Evolutionary conservation across 2,797 vertebrate species (phyloP), one percentile per base, ranked within the genome.

Genomic region (Urocyon cinereoargenteus): DNA sequence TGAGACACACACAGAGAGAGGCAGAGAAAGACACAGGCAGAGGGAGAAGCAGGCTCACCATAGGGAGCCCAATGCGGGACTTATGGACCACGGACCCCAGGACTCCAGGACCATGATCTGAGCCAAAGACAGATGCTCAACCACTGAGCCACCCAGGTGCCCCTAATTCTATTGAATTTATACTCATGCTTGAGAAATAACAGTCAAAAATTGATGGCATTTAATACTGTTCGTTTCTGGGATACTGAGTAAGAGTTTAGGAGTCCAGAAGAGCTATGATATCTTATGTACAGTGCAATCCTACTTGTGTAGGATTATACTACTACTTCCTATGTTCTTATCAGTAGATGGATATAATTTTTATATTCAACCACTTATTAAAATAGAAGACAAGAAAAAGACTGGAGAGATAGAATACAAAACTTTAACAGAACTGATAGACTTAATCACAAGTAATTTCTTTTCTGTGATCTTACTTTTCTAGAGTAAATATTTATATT

Each of bases 401-500:
- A 49, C 26, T 28, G 2, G 16, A 66, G 77, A 9, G 24, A 36
- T 31, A 10, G 78, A 34, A 90, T 51, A 53, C 31, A 92, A 92
- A 82, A 72, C 28, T 83, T 22, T 68, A 55, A 31, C 34, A 61
- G 28, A 72, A 73, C 2, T 16, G 36, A 68, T 22, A 73, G 36
- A 64, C 78, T 64, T 45, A 92, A 75, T 34, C 34, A 86, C 19
- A 26, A 28, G 15, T 61, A 24, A 72, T 72, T 62, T 26, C 3
- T 91, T 87, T 40, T 28, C 53, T 68, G 28, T 62, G 61, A 84
- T 84, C 10, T 81, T 84, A 79, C 87, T 83, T 78, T 91, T 75
- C 57, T 36, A 15, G n/a, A 59, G 70, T 61, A 93, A 88, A 78
- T 26, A 64, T 59, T 19, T 88, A 61, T 51, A 51, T 10, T 34